Evolutionary conservation across 2,888 invertebrate species (phyloP), one percentile per base, ranked within the genome.

Genomic region (Agriotes lineatus): DNA sequence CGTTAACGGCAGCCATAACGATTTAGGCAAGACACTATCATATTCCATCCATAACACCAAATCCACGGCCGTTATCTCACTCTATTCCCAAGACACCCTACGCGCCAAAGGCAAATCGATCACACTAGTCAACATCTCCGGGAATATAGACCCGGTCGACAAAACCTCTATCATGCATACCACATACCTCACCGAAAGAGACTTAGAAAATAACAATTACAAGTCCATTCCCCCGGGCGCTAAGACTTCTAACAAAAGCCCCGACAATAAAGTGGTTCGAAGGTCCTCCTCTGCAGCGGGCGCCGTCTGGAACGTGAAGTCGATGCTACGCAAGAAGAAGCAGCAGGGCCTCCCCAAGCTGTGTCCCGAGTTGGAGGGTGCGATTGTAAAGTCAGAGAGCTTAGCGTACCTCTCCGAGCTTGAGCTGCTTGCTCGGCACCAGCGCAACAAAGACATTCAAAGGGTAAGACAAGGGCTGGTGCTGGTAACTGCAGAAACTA

Each of bases 321-420:
- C 83, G 52, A 74, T 85, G 61, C 75, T 84, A 63, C 75, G 84
- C 22, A 82, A 80, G 77, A 82, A 82, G 76, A 83, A 83, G 73
- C 79, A 80, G 67, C 76, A 77, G 16, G 72, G 76, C 22, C 75
- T 82, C 65, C 82, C 85, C 39, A 83, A 81, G 73, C 75, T 86
- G 64, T 82, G 84, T 74, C 85, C 86, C 12, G 86, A 86, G 76
- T 76, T 86, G 72, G 86, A 86, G 77, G 84, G 83, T 67, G 85
- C 86, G 67, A 86, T 86, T 71, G 80, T 86, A 75, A 86, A 86
- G 76, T 85, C 85, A 10, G 86, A 87, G 77, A 86, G 86, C 77
- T 82, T 87, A 76, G 86, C 86, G 33, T 85, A 86, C 75, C 79
- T 87, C 59, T 82, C 85, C 48, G 85, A 86, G 70, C 80, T 83